Evolutionary conservation across 1,140 invertebrate species (phyloP), one percentile per base, ranked within the genome.

Genomic region (Anthonomus grandis): DNA sequence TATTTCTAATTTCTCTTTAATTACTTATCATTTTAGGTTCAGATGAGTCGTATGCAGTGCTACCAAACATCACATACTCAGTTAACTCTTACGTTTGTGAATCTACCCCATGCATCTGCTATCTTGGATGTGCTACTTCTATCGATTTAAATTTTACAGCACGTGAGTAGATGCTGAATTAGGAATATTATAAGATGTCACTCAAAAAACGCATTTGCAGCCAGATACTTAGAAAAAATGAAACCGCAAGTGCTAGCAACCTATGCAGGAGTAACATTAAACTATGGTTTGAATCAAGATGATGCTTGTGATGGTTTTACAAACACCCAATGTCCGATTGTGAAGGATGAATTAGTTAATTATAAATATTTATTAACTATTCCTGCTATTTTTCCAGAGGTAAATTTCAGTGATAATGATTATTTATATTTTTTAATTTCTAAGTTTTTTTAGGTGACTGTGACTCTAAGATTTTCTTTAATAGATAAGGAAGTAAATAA

Each of bases 271-370:
- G 18, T 62, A 10, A 37, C 36, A 15, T 24, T 64, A 18, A 31
- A 38, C 13, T 64, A 64, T 46, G 55, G 55, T 10, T 44, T 64
- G 21, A 36, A 9, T 31, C 55, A 64, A 50, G 42, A 46, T 22
- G 48, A 64, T 59, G 59, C 37, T 9, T 64, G 62, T 22, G 59
- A 25, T 24, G 59, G 62, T 17, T 24, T 64, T 21, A 52, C 44
- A 3, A 62, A 64, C 18, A 62, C 62, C 2, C 45, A 36, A 41
- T 64, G 62, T 56, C 62, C 62, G 21, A 39, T 64, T 24, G 59
- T 44, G 21, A 27, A 57, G 31, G 27, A 44, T 2, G 59, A 64
- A 36, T 25, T 34, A 21, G 17, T 62, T 24, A 52, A 61, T 23
- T 64, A 64, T 25, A 13, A 41, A 13, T 55, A 58, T 36, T 17